Evolutionary conservation across 2,797 vertebrate genomes (phyloP), one percentile per base, ranked within the genome.

Genomic region (Orestias chungarensis): DNA sequence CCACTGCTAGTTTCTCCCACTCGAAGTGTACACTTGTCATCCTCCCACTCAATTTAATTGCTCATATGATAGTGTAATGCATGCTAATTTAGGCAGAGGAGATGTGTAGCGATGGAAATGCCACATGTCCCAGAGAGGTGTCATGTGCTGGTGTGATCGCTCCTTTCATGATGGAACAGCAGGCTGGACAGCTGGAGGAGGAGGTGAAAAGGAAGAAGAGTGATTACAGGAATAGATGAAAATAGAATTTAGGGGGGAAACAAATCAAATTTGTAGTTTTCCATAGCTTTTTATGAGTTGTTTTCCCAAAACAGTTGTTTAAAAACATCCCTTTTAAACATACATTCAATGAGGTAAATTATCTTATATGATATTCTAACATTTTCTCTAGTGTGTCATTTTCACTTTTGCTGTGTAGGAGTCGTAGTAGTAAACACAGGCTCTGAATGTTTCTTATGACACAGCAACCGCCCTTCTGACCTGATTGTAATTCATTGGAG

Each of bases 21-120:
- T 76, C 78, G 77, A 64, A 61, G 69, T n/a, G 15, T 29, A 42
- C 67, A 18, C 78, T 62, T 76, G 78, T 84, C 83, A 76, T 65
- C 75, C 70, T 72, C 73, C 29, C 49, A 35, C 78, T 66, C 73
- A 61, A 74, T 82, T 81, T 73, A 83, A 79, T 84, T 67, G 80
- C 79, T 82, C 82, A 73, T 71, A 71, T 80, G 76, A 83, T 78
- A 31, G 40, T 57, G 59, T 94, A 93, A 94, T 92, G 82, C 91
- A 93, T 95, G 93, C 89, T 88, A 95, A 95, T 94, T 82, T 88
- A 94, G 86, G 91, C 86, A 93, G 92, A 94, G 91, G 87, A 95
- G 88, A 94, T 94, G 93, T 88, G 86, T 89, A 80, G 78, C 59
- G 14, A 85, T 73, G 76, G 80, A 88, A 82, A 82, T 78, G 89